Percentiles rank a stretch among this genome's conserved stretches.
Conservation (phyloP, 2,888 invertebrate species). For the Phyllotreta striolata region DNA sequence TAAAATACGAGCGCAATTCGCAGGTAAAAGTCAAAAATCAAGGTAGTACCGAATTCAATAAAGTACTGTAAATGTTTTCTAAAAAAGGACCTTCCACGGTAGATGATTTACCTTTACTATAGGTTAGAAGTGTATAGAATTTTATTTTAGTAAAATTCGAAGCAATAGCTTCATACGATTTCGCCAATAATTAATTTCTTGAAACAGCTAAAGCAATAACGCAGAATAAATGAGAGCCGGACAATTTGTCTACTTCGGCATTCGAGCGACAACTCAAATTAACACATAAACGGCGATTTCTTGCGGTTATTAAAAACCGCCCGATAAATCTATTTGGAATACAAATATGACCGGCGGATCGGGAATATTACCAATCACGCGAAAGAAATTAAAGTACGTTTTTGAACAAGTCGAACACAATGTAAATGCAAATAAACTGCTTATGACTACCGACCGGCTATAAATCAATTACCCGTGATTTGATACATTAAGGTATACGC, state of each 20-base stretch:
- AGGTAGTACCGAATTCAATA: too few relatives aligned
- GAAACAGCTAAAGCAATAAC: too few relatives aligned
- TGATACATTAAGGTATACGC: conserved; percentile 61
- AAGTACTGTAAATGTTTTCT: too few relatives aligned
- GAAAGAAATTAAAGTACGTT: conserved; percentile 58
- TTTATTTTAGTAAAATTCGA: too few relatives aligned
- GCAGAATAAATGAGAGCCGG: conserved; percentile 7
- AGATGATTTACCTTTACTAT: too few relatives aligned
- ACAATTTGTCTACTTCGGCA: conserved; percentile 24
- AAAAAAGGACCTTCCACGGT: too few relatives aligned
- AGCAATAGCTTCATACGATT: too few relatives aligned
- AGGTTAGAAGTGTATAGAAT: too few relatives aligned
- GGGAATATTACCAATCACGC: conserved; percentile 45
- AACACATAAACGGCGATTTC: conserved; percentile 34
- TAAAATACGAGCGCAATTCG: too few relatives aligned
- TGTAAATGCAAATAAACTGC: conserved; percentile 63
- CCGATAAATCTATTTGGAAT: conserved; percentile 27
- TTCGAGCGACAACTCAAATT: conserved; percentile 20
- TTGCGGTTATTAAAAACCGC: conserved; percentile 29
- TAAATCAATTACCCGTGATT: conserved; percentile 62
- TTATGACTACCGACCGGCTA: conserved; percentile 58
- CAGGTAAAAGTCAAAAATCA: too few relatives aligned
- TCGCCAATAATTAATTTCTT: too few relatives aligned
- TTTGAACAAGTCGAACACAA: conserved; percentile 59
- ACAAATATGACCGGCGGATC: conserved; percentile 24